phyloP scores from a whole-genome alignment of 2,113 vertebrate species.

The Caretta caretta region DNA sequence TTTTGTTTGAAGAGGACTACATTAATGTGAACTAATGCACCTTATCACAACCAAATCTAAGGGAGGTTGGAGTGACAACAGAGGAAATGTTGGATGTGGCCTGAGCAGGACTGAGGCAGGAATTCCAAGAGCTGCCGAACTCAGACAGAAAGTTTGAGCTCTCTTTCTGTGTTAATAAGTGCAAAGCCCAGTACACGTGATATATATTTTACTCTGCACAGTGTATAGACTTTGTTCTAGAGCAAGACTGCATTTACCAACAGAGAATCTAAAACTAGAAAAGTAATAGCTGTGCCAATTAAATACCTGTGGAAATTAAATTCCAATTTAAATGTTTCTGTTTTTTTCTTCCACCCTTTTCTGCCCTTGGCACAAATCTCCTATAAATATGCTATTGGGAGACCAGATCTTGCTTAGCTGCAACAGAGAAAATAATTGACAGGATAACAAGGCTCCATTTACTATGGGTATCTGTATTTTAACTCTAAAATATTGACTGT shows the following conservation, averaged over 20 bases:
- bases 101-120: not conserved
- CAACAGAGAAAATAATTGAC: not conserved
- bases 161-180: too few species aligned
- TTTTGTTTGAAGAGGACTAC: too few species aligned
- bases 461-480: not conserved
- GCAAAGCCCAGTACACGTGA: too few species aligned
- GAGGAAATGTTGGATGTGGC: not conserved
- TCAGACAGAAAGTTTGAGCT: too few species aligned
- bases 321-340: not conserved
- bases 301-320: not conserved
- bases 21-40: too few species aligned
- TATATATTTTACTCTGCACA: too few species aligned
- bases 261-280: not conserved
- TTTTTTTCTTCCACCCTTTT: not conserved
- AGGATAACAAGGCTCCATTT: not conserved
- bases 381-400: slow-evolving; percentile 4
- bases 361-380: not conserved
- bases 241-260: not conserved
- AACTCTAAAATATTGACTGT: not conserved
- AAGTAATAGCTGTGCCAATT: not conserved
- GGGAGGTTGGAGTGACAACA: not conserved
- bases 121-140: not conserved
- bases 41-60: not conserved
- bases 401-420: not conserved
- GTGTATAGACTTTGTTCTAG: too few species aligned